phyloP scores from a whole-genome alignment of 2,797 vertebrate species.

The Otolemur crassicaudatus region DNA sequence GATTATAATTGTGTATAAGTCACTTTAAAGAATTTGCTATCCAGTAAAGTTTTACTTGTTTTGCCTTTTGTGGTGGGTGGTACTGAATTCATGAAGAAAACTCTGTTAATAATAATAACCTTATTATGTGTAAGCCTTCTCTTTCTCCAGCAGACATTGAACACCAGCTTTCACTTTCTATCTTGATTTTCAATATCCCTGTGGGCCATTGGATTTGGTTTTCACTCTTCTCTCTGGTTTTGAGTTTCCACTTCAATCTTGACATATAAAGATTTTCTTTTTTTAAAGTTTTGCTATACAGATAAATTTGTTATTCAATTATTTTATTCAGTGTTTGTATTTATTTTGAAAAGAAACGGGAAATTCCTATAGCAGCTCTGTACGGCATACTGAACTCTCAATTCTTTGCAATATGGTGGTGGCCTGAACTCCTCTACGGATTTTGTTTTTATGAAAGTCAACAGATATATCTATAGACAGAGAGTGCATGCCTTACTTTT shows the following conservation, averaged over 20 bases:
- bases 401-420: not conserved
- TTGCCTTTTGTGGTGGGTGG: not conserved
- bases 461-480: not conserved
- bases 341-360: not conserved
- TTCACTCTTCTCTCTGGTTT: not conserved
- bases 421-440: not conserved
- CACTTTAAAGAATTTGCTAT: slow-evolving; percentile 4
- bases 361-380: not conserved
- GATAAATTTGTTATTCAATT: not conserved
- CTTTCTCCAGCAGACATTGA: not conserved
- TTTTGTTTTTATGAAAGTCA: slow-evolving; percentile 35
- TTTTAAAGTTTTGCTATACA: not conserved
- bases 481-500: not conserved
- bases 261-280: not conserved
- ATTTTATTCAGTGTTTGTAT: not conserved
- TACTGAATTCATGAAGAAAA: not conserved
- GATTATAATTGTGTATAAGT: slow-evolving; percentile 36
- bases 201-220: not conserved
- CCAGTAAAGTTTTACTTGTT: not conserved
- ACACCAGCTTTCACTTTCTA: not conserved
- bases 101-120: not conserved
- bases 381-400: not conserved
- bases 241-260: not conserved
- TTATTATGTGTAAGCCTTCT: not conserved
- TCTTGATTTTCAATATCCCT: not conserved